Percentiles rank a stretch among this genome's conserved stretches.
These are phyloP conservation scores for Morpho helenor DNA, from an alignment of 2,888 invertebrate species.

Conservation along the genomic window DNA sequence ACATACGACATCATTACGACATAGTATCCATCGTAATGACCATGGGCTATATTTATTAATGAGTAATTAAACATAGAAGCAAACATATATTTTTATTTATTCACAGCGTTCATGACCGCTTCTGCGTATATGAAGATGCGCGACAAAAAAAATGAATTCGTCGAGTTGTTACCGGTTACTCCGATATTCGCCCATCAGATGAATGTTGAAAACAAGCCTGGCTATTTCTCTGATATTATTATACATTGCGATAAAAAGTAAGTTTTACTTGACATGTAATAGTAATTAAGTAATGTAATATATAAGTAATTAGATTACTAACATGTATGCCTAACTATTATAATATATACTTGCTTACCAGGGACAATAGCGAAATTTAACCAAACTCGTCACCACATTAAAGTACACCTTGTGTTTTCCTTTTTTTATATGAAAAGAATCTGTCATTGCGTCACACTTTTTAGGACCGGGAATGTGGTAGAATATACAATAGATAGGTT, in stretches of 20 bases:
- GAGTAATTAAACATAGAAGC: slow-evolving; percentile 3
- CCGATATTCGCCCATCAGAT: slow-evolving; percentile 79
- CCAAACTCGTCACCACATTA: too few relatives aligned
- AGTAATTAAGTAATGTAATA: background rate
- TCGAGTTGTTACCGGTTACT: slow-evolving; percentile 78
- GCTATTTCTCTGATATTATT: slow-evolving; percentile 82
- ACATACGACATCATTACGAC: too few relatives aligned
- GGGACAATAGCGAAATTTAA: too few relatives aligned
- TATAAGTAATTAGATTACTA: too few relatives aligned
- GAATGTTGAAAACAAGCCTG: slow-evolving; percentile 71
- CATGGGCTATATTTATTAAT: slow-evolving; percentile 7
- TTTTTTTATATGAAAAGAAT: too few relatives aligned
- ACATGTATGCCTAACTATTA: too few relatives aligned
- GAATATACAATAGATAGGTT: too few relatives aligned
- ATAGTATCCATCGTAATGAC: background rate
- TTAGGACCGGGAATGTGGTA: too few relatives aligned
- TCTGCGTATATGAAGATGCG: slow-evolving; percentile 73
- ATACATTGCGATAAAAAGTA: slow-evolving; percentile 79
- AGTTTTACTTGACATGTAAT: slow-evolving; percentile 28
- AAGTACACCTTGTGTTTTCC: too few relatives aligned
- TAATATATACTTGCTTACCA: too few relatives aligned
- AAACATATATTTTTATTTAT: slow-evolving; percentile 5
- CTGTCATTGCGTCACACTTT: too few relatives aligned
- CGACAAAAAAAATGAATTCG: slow-evolving; percentile 48
- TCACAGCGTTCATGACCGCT: slow-evolving; percentile 80